Conservation (phyloP, 2,888 invertebrate genomes). For the Euclidia mi region DNA sequence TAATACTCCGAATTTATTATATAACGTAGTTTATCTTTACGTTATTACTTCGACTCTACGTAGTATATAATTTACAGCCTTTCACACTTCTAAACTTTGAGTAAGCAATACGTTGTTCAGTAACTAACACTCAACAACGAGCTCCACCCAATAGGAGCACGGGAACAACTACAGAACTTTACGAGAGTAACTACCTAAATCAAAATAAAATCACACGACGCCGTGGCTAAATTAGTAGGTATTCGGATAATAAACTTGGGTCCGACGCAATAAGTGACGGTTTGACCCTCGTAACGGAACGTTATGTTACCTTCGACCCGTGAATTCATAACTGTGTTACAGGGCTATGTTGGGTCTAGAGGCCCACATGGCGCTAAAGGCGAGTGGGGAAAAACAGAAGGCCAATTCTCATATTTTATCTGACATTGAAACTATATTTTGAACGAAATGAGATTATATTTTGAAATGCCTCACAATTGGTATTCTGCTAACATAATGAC, state of each 20-base stretch:
- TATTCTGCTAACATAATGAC: no score
- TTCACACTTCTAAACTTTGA: background rate
- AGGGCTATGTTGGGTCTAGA: conserved; percentile 86
- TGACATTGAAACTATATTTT: no score
- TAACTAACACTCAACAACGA: conserved; percentile 3
- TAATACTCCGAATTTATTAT: no score
- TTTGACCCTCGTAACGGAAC: conserved; percentile 83
- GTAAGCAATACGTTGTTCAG: background rate
- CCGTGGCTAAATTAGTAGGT: conserved; percentile 73
- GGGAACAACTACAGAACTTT: conserved; percentile 44
- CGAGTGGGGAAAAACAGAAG: conserved; percentile 91
- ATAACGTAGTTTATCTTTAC: background rate
- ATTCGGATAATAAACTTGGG: conserved; percentile 79
- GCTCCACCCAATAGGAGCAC: conserved; percentile 10
- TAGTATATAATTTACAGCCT: background rate
- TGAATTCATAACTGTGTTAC: conserved; percentile 79
- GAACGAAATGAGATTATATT: no score
- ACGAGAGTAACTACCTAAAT: conserved; percentile 64
- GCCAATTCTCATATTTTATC: no score
- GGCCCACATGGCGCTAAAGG: conserved; percentile 92
- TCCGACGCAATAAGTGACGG: conserved; percentile 81
- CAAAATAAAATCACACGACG: conserved; percentile 68
- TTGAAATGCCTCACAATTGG: no score
- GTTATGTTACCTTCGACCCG: conserved; percentile 80
- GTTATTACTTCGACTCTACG: background rate